Conservation (phyloP, 1,140 invertebrate species). For the Akabosia matsudoensis region DNA sequence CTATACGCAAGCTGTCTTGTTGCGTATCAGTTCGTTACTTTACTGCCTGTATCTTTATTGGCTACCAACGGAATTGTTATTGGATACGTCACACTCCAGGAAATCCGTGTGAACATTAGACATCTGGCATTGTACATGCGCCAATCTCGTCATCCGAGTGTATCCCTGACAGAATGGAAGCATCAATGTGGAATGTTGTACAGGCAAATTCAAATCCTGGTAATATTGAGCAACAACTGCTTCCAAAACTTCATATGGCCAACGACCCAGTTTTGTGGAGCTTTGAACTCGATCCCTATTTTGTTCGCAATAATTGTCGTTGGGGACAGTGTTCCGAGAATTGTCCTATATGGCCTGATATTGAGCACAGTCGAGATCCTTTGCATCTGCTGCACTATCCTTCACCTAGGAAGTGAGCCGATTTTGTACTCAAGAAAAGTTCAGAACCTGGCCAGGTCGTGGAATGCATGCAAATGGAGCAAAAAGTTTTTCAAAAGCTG, state of each 20-base stretch:
- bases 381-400: not conserved
- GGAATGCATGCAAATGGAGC: not conserved
- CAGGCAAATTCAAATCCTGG: not conserved
- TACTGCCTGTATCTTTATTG: no score
- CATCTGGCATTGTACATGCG: not conserved
- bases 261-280: not conserved
- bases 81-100: no score
- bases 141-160: not conserved
- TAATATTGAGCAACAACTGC: not conserved
- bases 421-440: not conserved
- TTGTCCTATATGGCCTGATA: not conserved
- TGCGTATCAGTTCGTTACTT: no score
- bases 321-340: not conserved
- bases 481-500: not conserved
- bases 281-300: not conserved
- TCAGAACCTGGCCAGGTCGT: not conserved
- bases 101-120: not conserved
- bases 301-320: not conserved
- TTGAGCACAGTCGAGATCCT: not conserved
- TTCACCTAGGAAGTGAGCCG: not conserved
- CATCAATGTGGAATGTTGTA: not conserved
- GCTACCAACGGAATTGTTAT: no score
- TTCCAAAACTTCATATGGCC: not conserved
- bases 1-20: no score
- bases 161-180: not conserved